Evolutionary conservation across 2,797 vertebrate genomes (phyloP).

Genomic region (Craterocephalus amniculus): DNA sequence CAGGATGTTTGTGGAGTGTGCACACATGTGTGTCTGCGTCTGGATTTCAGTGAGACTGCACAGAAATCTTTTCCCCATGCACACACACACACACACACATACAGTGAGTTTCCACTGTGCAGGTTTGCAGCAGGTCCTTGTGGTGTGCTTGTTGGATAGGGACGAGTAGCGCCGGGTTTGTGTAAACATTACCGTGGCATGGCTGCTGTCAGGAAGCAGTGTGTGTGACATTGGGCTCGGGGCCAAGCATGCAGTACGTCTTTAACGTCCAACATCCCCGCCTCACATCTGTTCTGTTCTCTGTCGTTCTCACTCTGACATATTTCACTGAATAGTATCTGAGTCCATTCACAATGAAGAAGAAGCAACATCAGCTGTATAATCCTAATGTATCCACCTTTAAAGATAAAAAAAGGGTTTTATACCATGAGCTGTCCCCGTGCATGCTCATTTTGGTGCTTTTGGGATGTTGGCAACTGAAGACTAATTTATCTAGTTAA

Average conservation of each 20-base stretch:
- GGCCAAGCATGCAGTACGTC: constrained; percentile 67
- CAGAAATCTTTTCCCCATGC: constrained; percentile 16
- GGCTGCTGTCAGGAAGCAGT: constrained; percentile 79
- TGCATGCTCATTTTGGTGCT: neutral
- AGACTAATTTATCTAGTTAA: neutral
- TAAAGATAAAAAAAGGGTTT: constrained; percentile 25
- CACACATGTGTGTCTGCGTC: constrained; percentile 31
- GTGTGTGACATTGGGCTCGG: constrained; percentile 79
- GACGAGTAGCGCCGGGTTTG: constrained; percentile 52
- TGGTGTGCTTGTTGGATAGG: constrained; percentile 48
- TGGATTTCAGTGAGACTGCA: constrained; percentile 35
- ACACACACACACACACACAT: neutral
- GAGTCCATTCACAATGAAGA: constrained; percentile 17
- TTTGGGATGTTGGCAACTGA: neutral
- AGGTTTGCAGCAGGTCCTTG: constrained; percentile 40
- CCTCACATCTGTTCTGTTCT: constrained; percentile 69
- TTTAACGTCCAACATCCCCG: constrained; percentile 64
- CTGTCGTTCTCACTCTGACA: constrained; percentile 60
- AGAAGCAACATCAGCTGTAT: constrained; percentile 9
- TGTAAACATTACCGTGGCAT: constrained; percentile 79
- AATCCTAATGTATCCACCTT: constrained; percentile 5
- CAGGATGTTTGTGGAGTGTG: constrained; percentile 53
- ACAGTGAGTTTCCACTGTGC: constrained; percentile 41
- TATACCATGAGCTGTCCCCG: neutral
- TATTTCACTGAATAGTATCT: constrained; percentile 47